Conservation (phyloP, 2,797 vertebrate genomes). For the Todus mexicanus region DNA sequence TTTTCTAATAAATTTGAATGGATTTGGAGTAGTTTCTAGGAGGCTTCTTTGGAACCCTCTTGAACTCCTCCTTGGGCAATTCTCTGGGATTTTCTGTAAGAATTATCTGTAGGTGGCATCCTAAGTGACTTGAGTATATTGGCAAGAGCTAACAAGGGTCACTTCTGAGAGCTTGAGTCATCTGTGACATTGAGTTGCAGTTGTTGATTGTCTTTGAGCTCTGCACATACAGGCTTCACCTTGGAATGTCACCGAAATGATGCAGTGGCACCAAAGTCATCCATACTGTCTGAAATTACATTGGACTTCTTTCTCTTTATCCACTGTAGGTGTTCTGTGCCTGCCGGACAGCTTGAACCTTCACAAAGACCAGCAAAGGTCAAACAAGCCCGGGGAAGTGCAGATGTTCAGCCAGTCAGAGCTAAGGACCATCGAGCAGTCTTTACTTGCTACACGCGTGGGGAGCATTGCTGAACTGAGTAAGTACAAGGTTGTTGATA, state of each 20-base stretch:
- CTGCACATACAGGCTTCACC: neutral
- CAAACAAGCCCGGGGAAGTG: conserved; percentile 85
- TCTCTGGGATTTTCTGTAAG: neutral
- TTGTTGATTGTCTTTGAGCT: neutral
- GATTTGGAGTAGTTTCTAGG: neutral
- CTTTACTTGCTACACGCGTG: conserved; percentile 90
- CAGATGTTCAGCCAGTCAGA: conserved; percentile 92
- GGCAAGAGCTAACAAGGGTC: neutral
- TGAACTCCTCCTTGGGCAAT: neutral
- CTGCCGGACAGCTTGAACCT: conserved; percentile 92
- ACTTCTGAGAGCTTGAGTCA: neutral
- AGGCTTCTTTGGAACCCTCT: neutral
- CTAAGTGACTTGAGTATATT: neutral
- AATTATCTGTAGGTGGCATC: neutral
- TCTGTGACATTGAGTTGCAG: neutral
- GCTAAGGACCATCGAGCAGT: conserved; percentile 91
- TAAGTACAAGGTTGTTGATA: conserved; percentile 75
- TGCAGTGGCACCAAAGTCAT: neutral
- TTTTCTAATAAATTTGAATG: neutral
- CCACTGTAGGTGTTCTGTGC: conserved; percentile 87
- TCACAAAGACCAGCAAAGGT: conserved; percentile 89
- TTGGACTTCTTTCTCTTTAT: neutral
- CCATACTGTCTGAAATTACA: neutral
- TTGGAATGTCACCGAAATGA: neutral
- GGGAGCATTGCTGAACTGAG: conserved; percentile 97